These are phyloP conservation scores for Caenorhabditis panamensis DNA, from an alignment of 2,888 invertebrate species.

Conservation along the genomic window DNA sequence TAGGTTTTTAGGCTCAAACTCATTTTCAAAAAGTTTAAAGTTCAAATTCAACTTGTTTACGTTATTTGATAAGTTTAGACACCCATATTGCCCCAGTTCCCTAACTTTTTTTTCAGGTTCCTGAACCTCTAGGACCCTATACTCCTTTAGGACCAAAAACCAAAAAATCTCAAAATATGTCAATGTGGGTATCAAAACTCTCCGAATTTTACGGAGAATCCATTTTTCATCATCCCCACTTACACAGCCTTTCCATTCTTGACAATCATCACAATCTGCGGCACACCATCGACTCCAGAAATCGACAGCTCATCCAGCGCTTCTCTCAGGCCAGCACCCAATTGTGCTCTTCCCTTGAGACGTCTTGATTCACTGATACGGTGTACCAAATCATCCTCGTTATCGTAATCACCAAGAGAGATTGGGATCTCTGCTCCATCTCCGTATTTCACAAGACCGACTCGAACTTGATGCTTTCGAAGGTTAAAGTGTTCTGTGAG, in stretches of 20 bases:
- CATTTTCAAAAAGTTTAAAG: neutral
- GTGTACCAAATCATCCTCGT: slow-evolving; percentile 73
- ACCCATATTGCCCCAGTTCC: too few relatives aligned
- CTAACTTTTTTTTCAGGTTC: too few relatives aligned
- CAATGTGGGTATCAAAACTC: too few relatives aligned
- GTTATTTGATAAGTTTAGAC: too few relatives aligned
- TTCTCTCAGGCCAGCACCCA: slow-evolving; percentile 77
- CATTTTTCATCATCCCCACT: too few relatives aligned
- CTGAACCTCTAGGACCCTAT: too few relatives aligned
- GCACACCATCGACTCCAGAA: slow-evolving; percentile 71
- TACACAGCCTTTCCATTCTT: slow-evolving; percentile 78
- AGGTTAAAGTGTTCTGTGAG: slow-evolving; percentile 78
- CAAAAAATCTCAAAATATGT: neutral
- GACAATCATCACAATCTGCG: slow-evolving; percentile 76
- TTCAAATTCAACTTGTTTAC: too few relatives aligned
- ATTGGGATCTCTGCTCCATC: slow-evolving; percentile 77
- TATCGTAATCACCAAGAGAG: slow-evolving; percentile 78
- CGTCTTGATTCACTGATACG: slow-evolving; percentile 76
- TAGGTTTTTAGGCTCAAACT: neutral
- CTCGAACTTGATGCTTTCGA: slow-evolving; percentile 73
- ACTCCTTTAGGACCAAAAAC: too few relatives aligned
- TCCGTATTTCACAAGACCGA: slow-evolving; percentile 80
- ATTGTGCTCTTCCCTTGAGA: slow-evolving; percentile 75
- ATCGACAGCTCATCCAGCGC: slow-evolving; percentile 77
- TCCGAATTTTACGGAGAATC: too few relatives aligned